Evolutionary conservation across 2,888 invertebrate genomes (phyloP).

Genomic region (Drosophila engyochracea): DNA sequence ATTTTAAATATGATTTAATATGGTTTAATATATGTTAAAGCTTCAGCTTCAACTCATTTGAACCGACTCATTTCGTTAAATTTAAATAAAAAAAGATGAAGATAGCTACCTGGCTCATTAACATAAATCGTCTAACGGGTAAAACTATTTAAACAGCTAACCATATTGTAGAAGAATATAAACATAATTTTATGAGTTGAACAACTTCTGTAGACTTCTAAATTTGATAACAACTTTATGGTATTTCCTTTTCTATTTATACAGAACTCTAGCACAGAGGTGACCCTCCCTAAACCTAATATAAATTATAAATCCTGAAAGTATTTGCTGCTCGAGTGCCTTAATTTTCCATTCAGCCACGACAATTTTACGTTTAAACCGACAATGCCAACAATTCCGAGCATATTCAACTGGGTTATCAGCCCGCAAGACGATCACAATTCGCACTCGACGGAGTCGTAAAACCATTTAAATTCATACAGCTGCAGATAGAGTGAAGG

Average conservation of each 20-base stretch:
- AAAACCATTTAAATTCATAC: conserved; percentile 78
- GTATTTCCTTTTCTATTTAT: neutral
- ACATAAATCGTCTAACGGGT: neutral
- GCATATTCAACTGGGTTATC: conserved; percentile 30
- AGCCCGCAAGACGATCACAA: conserved; percentile 24
- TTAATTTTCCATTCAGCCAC: conserved; percentile 13
- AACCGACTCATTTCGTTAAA: neutral
- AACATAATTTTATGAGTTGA: neutral
- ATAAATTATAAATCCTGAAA: conserved; percentile 19
- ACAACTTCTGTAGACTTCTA: neutral
- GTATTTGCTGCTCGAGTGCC: neutral
- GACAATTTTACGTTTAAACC: conserved; percentile 17
- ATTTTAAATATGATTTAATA: neutral
- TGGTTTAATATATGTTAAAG: neutral
- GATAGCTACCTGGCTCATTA: neutral
- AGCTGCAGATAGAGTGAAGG: conserved; percentile 50
- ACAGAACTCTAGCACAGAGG: neutral
- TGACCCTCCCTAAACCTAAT: neutral
- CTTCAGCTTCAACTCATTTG: neutral
- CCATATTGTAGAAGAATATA: neutral
- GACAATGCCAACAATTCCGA: conserved; percentile 4
- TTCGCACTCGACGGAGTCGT: conserved; percentile 54
- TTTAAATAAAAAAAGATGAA: neutral
- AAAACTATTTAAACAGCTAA: neutral
- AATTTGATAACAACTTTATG: neutral